These are phyloP conservation scores for Alviniconcha strummeri DNA, from an alignment of 2,888 invertebrate species.

Conservation along the genomic window DNA sequence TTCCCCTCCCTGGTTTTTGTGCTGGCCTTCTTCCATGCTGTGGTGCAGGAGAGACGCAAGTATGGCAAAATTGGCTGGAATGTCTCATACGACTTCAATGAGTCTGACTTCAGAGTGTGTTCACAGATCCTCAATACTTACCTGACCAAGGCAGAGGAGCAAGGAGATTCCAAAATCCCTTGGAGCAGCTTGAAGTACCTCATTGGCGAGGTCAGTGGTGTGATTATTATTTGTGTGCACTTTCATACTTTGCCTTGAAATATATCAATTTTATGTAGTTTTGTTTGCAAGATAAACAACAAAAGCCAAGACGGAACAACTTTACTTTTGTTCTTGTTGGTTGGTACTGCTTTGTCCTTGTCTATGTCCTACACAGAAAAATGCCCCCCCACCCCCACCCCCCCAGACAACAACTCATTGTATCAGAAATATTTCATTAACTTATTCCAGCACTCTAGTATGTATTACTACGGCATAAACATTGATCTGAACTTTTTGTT, in stretches of 20 bases:
- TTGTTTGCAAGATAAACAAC: too few species aligned
- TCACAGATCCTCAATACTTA: constrained; percentile 90
- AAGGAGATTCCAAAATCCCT: constrained; percentile 81
- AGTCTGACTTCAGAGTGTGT: constrained; percentile 93
- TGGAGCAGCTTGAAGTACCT: constrained; percentile 94
- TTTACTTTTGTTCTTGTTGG: too few species aligned
- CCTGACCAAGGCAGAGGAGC: constrained; percentile 81
- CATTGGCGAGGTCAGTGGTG: constrained; percentile 85
- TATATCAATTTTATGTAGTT: too few species aligned
- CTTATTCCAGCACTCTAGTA: too few species aligned
- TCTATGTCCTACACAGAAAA: too few species aligned
- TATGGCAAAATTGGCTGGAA: constrained; percentile 97
- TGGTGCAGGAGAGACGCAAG: constrained; percentile 91
- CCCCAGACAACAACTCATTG: too few species aligned
- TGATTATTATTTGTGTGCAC: neutral
- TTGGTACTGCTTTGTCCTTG: too few species aligned
- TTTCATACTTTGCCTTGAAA: neutral
- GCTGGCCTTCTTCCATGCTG: constrained; percentile 94
- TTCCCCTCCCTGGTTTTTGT: constrained; percentile 90
- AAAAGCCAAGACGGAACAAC: too few species aligned
- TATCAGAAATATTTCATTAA: too few species aligned
- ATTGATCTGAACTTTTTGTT: too few species aligned
- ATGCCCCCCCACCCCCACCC: too few species aligned
- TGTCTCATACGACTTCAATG: constrained; percentile 92
- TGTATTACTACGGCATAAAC: too few species aligned